These are phyloP conservation scores for Gastracanthus pulcherrimus DNA, from an alignment of 2,888 invertebrate genomes.

Conservation along the genomic window DNA sequence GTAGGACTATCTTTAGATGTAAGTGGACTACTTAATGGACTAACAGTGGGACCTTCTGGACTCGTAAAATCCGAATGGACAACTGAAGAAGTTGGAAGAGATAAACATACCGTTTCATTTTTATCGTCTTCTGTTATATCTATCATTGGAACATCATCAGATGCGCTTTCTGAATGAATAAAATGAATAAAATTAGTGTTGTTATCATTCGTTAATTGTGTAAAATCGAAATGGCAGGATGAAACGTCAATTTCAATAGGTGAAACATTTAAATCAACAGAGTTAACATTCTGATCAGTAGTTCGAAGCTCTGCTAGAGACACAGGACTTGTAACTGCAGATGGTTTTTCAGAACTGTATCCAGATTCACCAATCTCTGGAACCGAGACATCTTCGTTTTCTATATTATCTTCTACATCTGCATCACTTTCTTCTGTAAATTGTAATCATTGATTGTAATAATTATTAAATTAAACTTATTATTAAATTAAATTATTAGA, in stretches of 20 bases:
- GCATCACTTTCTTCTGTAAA: constrained; percentile 86
- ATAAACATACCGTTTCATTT: constrained; percentile 46
- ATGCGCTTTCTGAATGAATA: constrained; percentile 56
- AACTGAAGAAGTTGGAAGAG: constrained; percentile 62
- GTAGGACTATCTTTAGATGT: constrained; percentile 80
- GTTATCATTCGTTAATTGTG: background rate
- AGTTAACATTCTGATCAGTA: constrained; percentile 16
- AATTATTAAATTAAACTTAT: background rate
- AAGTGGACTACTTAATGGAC: constrained; percentile 66
- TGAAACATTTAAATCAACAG: background rate
- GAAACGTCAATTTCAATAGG: background rate
- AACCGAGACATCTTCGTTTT: constrained; percentile 75
- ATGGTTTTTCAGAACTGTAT: constrained; percentile 82
- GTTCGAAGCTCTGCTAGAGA: constrained; percentile 62
- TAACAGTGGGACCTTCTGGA: constrained; percentile 67
- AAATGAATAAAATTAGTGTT: constrained; percentile 26
- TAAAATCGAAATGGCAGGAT: background rate
- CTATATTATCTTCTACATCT: constrained; percentile 87
- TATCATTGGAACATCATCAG: constrained; percentile 62
- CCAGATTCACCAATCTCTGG: constrained; percentile 83
- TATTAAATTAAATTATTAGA: too few species aligned
- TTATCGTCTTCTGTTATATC: constrained; percentile 60
- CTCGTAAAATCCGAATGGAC: constrained; percentile 67
- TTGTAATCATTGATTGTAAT: background rate
- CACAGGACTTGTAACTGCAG: constrained; percentile 81